A percentile compares a stretch with the other conserved stretches of the same genome.
These are phyloP conservation scores for Globodera ellingtonae DNA, from an alignment of 1,140 invertebrate species.

Conservation along the genomic window DNA sequence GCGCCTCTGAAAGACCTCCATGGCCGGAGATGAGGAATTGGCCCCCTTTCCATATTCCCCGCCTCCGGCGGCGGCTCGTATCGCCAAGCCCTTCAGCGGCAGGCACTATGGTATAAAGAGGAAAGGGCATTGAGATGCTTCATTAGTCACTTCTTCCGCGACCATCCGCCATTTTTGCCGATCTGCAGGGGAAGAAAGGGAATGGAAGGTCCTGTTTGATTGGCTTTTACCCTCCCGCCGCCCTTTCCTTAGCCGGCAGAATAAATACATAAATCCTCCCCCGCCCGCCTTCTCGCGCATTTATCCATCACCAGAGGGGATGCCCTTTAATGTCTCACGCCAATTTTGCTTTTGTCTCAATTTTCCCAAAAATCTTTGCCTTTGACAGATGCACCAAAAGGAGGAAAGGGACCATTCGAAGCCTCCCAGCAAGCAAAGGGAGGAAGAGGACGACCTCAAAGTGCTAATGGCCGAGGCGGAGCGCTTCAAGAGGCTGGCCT, in stretches of 20 bases:
- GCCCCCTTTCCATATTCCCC: background rate
- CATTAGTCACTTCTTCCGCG: background rate
- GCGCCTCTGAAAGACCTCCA: background rate
- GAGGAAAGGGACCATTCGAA: background rate
- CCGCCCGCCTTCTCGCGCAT: background rate
- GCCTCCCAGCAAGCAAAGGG: background rate
- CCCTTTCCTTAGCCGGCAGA: background rate
- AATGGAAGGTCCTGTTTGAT: background rate
- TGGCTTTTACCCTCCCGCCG: too few relatives aligned
- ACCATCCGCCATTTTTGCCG: background rate
- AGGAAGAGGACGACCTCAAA: conserved; percentile 24
- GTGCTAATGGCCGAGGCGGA: conserved; percentile 35
- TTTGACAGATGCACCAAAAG: background rate
- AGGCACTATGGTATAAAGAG: too few relatives aligned
- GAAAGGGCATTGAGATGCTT: background rate
- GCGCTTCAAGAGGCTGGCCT: conserved; percentile 42
- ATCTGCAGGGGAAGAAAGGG: background rate
- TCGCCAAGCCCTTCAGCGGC: too few relatives aligned
- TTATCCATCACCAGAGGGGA: background rate
- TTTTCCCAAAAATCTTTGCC: background rate
- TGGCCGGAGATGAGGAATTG: conserved; percentile 21
- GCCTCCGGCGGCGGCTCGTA: too few relatives aligned
- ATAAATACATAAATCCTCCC: background rate
- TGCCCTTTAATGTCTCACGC: too few relatives aligned
- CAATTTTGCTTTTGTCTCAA: background rate